Percentiles rank a stretch among this genome's conserved stretches.
phyloP scores from a whole-genome alignment of 2,797 vertebrate species.

The Cryptoprocta ferox region DNA sequence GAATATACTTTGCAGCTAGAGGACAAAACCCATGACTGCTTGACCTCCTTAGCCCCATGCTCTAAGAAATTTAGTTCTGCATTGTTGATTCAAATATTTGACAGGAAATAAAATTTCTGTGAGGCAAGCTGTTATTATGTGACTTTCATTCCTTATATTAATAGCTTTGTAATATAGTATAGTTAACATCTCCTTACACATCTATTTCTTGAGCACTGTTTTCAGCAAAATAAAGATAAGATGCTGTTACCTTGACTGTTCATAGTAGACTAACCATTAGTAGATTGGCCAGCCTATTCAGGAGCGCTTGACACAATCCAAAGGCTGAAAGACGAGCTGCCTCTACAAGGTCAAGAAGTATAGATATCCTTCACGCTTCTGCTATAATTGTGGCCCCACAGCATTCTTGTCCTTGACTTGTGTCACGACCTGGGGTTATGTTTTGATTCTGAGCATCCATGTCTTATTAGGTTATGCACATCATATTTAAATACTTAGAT shows the following conservation, averaged over 20 bases:
- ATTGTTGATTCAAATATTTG: constrained; percentile 63
- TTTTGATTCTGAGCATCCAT: constrained; percentile 52
- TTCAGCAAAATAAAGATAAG: neutral
- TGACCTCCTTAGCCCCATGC: neutral
- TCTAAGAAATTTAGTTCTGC: constrained; percentile 35
- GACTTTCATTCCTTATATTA: constrained; percentile 53
- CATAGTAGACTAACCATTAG: neutral
- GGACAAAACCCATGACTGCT: neutral
- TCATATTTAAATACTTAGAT: constrained; percentile 56
- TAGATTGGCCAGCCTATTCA: neutral
- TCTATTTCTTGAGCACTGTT: neutral
- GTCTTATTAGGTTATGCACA: constrained; percentile 49
- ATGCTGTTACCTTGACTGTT: neutral
- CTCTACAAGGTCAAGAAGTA: constrained; percentile 30
- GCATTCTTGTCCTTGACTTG: constrained; percentile 32
- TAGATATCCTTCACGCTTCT: neutral
- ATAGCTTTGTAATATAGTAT: constrained; percentile 10
- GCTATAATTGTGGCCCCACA: neutral
- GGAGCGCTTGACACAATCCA: neutral
- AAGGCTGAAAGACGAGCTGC: neutral
- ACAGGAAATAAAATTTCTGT: constrained; percentile 52
- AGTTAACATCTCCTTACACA: constrained; percentile 5
- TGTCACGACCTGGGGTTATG: neutral
- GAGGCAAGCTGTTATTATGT: constrained; percentile 39
- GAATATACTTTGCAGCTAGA: neutral